Evolutionary conservation across 1,140 invertebrate genomes (phyloP).

Genomic region (Arion vulgaris): DNA sequence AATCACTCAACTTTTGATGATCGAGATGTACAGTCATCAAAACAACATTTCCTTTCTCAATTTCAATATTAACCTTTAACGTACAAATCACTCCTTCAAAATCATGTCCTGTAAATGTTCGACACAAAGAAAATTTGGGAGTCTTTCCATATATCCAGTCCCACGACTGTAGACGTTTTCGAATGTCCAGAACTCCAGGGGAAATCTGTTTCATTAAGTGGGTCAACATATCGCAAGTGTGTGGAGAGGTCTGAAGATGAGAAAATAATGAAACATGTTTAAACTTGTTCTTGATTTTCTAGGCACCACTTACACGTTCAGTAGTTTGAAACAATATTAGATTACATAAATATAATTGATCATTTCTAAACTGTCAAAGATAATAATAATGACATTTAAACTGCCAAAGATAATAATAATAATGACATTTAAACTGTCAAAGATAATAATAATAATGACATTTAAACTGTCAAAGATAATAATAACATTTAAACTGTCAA

Average conservation of each 20-base stretch:
- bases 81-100: neutral
- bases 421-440: too few relatives aligned
- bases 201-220: constrained; percentile 87
- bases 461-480: too few relatives aligned
- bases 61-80: neutral
- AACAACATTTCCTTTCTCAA: constrained; percentile 16
- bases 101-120: constrained; percentile 26
- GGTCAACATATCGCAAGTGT: constrained; percentile 83
- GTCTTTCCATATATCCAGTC: constrained; percentile 91
- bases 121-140: constrained; percentile 81
- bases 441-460: too few relatives aligned
- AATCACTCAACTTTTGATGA: neutral
- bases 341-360: too few relatives aligned
- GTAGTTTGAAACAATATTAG: too few relatives aligned
- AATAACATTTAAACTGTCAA: too few relatives aligned
- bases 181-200: constrained; percentile 81
- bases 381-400: too few relatives aligned
- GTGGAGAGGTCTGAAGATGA: constrained; percentile 16
- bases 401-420: too few relatives aligned
- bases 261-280: neutral
- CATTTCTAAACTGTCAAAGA: too few relatives aligned
- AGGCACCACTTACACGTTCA: too few relatives aligned
- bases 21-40: neutral
- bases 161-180: constrained; percentile 83
- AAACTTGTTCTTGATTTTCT: too few relatives aligned